Evolutionary conservation across 2,888 invertebrate genomes (phyloP).

Genomic region (Dilophus febrilis): DNA sequence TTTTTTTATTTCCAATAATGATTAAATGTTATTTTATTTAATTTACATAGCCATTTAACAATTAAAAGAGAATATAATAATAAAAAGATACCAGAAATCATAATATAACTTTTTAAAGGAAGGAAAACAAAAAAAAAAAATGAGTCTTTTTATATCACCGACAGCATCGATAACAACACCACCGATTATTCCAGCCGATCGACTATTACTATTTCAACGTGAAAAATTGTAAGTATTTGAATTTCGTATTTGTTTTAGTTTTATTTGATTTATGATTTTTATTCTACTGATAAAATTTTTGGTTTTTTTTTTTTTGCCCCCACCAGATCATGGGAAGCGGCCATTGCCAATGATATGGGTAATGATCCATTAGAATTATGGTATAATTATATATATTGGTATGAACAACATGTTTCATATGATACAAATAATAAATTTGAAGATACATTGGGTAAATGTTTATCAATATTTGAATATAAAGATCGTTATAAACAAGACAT

Average conservation of each 20-base stretch:
- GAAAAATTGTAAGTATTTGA: slow-evolving; percentile 3
- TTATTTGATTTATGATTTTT: neutral
- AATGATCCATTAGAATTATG: slow-evolving; percentile 79
- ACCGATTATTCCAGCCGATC: too few species aligned
- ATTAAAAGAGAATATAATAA: too few species aligned
- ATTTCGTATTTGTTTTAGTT: neutral
- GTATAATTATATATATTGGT: slow-evolving; percentile 83
- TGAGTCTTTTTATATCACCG: too few species aligned
- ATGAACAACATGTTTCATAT: slow-evolving; percentile 56
- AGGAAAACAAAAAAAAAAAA: neutral
- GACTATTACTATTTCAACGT: too few species aligned
- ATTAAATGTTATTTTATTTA: too few species aligned
- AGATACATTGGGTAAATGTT: slow-evolving; percentile 68
- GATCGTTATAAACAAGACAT: slow-evolving; percentile 70
- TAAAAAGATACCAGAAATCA: too few species aligned
- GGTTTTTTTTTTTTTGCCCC: too few species aligned
- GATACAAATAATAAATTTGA: slow-evolving; percentile 86
- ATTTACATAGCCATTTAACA: too few species aligned
- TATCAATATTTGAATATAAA: slow-evolving; percentile 65
- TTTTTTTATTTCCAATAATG: too few species aligned
- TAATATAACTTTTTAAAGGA: neutral
- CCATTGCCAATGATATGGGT: slow-evolving; percentile 66
- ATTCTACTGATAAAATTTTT: too few species aligned
- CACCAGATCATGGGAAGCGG: slow-evolving; percentile 72
- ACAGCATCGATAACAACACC: too few species aligned